phyloP scores from a whole-genome alignment of 1,140 invertebrate species.

The Lepidurus arcticus region DNA sequence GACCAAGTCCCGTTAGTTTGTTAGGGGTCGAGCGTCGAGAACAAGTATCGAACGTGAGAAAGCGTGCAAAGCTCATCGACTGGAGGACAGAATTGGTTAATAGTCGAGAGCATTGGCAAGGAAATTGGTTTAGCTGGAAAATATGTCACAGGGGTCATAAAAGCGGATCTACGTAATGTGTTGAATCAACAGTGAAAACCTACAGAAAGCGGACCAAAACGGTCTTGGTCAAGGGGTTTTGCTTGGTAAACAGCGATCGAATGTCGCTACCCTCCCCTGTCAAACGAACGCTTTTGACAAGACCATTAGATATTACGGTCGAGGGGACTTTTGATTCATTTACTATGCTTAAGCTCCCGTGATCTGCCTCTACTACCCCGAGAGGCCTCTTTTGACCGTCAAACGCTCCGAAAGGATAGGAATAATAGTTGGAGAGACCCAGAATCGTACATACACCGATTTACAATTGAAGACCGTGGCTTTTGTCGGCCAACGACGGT shows the following conservation, averaged over 20 bases:
- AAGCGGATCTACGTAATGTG: neutral
- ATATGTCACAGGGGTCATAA: neutral
- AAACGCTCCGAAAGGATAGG: neutral
- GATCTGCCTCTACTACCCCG: no score
- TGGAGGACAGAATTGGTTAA: neutral
- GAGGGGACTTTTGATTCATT: neutral
- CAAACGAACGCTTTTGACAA: neutral
- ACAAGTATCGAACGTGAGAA: neutral
- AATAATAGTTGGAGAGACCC: neutral
- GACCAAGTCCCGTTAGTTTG: neutral
- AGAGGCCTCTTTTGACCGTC: no score
- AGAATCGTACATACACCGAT: neutral
- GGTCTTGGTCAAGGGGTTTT: neutral
- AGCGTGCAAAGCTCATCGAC: neutral
- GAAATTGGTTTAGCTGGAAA: neutral
- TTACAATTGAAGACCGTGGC: slow-evolving; percentile 2
- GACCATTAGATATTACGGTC: slow-evolving; percentile 8
- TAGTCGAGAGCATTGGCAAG: neutral
- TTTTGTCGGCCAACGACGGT: neutral
- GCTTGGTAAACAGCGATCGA: neutral
- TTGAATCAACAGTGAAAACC: neutral
- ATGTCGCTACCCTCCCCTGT: neutral
- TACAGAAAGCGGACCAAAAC: neutral
- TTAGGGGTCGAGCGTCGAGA: neutral
- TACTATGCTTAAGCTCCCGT: no score